Evolutionary conservation across 2,113 vertebrate species (phyloP), one percentile per base, ranked within the genome.

Genomic region (Platichthys stellatus): DNA sequence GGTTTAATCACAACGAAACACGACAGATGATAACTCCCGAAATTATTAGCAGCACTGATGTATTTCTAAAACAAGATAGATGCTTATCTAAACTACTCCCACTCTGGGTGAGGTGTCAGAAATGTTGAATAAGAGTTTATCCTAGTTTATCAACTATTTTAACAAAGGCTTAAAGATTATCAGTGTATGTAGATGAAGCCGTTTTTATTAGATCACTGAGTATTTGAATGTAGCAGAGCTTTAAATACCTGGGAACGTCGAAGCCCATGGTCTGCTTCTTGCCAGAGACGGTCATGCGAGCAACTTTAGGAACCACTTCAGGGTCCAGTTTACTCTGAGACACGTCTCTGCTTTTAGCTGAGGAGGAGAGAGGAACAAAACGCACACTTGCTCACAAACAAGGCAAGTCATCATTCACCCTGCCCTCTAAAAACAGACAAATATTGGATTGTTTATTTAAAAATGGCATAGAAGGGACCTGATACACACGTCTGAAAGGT

Each of bases 181-280:
- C 24, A 24, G 24, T 24, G 24, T 24, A 24, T 24, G 24, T 24
- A 24, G 24, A 2, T 24, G 2, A 24, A 24, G 24, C 24, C 24
- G 2, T 24, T 24, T 38, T 49, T 9, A 53, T 60, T 12, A 23
- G 1, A 74, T 54, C 5, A n/a, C 63, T 24, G 17, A 45, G 64
- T 38, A 58, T 53, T 54, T 58, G 24, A 61, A 18, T 59, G 43
- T 11, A 26, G 10, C 43, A 24, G n/a, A 43, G 45, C 28, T 38
- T 60, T 26, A 11, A 67, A 93, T 97, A 99, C 98, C 96, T 95
- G 81, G 95, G 97, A 79, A 99, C 96, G 89, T 98, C 96, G 90
- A 99, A 99, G 88, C 98, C 98, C 96, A 97, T 97, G 75, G 96
- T 97, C 53, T 97, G 96, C 94, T 98, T 99, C 94, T 97, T 99